Conservation (phyloP, 2,797 vertebrate species). For the Sphenodon punctatus region DNA sequence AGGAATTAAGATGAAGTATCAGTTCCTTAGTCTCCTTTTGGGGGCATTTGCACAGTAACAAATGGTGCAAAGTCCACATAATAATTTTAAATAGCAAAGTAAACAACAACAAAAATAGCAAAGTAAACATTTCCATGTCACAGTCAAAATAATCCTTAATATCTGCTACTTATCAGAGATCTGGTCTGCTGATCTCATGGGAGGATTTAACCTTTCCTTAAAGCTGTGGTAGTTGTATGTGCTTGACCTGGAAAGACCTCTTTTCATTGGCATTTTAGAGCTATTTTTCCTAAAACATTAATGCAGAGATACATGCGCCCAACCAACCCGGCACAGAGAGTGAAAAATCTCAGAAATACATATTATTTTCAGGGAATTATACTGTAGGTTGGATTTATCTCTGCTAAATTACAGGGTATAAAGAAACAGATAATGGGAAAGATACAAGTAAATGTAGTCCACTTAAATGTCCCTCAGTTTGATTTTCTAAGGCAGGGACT, state of each 20-base stretch:
- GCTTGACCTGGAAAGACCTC: conserved; percentile 60
- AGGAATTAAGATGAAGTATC: not conserved
- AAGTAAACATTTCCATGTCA: conserved; percentile 55
- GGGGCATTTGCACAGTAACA: conserved; percentile 18
- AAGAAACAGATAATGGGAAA: conserved; percentile 6
- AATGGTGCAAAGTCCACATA: conserved; percentile 28
- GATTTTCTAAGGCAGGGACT: not conserved
- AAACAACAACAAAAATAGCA: conserved; percentile 65
- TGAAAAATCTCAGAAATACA: conserved; percentile 18
- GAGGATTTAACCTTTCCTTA: conserved; percentile 59
- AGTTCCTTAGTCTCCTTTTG: not conserved
- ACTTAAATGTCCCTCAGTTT: not conserved
- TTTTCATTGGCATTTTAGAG: conserved; percentile 49
- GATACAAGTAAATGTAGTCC: not conserved
- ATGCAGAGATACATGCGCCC: not conserved
- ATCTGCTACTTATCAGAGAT: conserved; percentile 60
- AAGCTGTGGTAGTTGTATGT: conserved; percentile 33
- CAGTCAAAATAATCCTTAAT: conserved; percentile 68
- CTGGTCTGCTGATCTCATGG: conserved; percentile 46
- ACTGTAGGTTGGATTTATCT: not conserved
- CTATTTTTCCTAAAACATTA: conserved; percentile 43
- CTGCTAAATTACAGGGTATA: not conserved
- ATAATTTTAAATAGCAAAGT: conserved; percentile 58
- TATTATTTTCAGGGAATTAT: conserved; percentile 20
- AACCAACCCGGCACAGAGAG: conserved; percentile 18